Percentiles rank a stretch among this genome's conserved stretches.
Evolutionary conservation across 2,113 vertebrate species (phyloP).

Genomic region (Melanerpes formicivorus): DNA sequence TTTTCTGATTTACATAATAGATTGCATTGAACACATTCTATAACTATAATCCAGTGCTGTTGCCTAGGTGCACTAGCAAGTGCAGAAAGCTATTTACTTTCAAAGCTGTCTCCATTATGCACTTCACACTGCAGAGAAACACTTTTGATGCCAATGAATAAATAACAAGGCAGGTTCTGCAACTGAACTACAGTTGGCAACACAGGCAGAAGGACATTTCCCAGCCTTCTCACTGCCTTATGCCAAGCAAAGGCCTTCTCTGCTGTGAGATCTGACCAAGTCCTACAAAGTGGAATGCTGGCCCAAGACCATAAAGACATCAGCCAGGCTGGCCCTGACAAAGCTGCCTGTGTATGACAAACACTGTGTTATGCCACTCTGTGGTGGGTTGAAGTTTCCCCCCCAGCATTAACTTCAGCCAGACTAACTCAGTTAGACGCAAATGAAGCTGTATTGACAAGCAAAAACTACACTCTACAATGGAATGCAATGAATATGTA

Average conservation of each 20-base stretch:
- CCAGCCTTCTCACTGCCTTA: background rate
- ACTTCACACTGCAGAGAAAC: background rate
- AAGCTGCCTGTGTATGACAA: background rate
- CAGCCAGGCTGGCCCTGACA: background rate
- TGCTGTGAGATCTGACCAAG: background rate
- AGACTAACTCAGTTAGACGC: no score
- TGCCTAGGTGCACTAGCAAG: background rate
- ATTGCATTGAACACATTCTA: background rate
- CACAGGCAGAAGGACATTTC: background rate
- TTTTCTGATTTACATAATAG: background rate
- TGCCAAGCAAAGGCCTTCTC: background rate
- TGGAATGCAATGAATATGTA: no score
- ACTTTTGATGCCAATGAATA: background rate
- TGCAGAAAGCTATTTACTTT: conserved; percentile 46
- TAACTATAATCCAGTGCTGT: conserved; percentile 1
- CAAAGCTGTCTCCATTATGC: background rate
- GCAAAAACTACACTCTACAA: no score
- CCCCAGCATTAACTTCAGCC: no score
- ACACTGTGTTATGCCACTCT: background rate
- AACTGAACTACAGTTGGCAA: background rate
- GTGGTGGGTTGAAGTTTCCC: no score
- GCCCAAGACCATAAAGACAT: background rate
- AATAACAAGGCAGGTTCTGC: background rate
- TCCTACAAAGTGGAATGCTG: background rate
- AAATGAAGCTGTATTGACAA: no score